A percentile compares a stretch with the other conserved stretches of the same genome.
These are phyloP conservation scores for Sitophilus oryzae DNA, from an alignment of 1,140 invertebrate species.

Conservation along the genomic window DNA sequence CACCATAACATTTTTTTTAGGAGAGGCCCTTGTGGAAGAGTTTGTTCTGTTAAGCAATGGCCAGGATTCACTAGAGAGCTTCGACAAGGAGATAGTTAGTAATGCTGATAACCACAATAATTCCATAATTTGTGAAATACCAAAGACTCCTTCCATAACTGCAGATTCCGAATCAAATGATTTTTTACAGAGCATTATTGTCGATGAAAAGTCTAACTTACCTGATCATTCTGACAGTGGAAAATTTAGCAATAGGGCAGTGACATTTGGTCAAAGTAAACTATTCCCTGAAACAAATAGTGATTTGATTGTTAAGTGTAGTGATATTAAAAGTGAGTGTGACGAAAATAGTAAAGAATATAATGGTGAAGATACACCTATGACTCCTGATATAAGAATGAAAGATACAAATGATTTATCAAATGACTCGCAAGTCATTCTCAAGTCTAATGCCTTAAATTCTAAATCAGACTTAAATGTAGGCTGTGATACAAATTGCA, in stretches of 20 bases:
- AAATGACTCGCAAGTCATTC: conserved; percentile 1
- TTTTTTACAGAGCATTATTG: conserved; percentile 15
- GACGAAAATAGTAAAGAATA: conserved; percentile 11
- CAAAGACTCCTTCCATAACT: conserved; percentile 16
- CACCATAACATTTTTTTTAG: conserved; percentile 11
- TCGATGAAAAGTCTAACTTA: conserved; percentile 19
- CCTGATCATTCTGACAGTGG: conserved; percentile 4
- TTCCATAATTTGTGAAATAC: conserved; percentile 14
- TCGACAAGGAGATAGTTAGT: conserved; percentile 11
- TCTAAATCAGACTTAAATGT: conserved; percentile 23
- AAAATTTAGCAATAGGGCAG: conserved; percentile 2
- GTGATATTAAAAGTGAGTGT: conserved; percentile 11
- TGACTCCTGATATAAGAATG: conserved; percentile 8
- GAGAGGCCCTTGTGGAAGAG: conserved; percentile 9
- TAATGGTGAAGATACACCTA: conserved; percentile 10
- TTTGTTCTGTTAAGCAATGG: conserved; percentile 15
- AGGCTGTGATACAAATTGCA: conserved; percentile 33
- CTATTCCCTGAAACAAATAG: conserved; percentile 8
- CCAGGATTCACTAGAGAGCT: conserved; percentile 9
- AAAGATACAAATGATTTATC: conserved; percentile 15
- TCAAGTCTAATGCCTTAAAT: conserved; percentile 14
- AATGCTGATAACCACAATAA: conserved; percentile 13
- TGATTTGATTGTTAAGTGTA: conserved; percentile 9
- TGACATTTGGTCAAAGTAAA: conserved; percentile 15
- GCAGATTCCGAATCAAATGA: conserved; percentile 15